Conservation (phyloP, 2,113 vertebrate species). For the Ammodytes marinus region DNA sequence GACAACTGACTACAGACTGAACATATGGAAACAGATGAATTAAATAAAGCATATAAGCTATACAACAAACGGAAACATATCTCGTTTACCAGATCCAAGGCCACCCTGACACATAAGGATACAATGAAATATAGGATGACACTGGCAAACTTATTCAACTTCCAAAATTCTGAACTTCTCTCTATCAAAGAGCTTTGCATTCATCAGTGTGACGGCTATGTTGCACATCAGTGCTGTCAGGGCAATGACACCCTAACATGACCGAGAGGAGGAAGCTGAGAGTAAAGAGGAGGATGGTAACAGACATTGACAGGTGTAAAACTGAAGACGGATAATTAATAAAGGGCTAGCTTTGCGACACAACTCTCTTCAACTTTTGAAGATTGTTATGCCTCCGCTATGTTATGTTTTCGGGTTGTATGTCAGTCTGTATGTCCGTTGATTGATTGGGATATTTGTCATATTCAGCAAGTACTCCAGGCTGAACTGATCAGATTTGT, state of each 20-base stretch:
- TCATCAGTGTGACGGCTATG: slow-evolving; percentile 39
- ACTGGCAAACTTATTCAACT: not conserved
- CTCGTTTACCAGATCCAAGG: slow-evolving; percentile 19
- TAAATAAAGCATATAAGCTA: not conserved
- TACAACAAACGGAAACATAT: not conserved
- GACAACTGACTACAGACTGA: not conserved
- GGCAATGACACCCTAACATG: slow-evolving; percentile 29
- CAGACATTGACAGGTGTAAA: slow-evolving; percentile 42
- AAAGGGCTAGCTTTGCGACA: not conserved
- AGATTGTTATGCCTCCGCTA: too few relatives aligned
- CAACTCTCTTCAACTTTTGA: not conserved
- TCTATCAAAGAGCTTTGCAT: slow-evolving; percentile 37
- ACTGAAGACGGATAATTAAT: slow-evolving; percentile 8
- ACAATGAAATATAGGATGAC: slow-evolving; percentile 25
- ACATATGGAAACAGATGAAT: not conserved
- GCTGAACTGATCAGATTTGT: too few relatives aligned
- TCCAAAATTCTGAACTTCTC: slow-evolving; percentile 13
- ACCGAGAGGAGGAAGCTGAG: slow-evolving; percentile 17
- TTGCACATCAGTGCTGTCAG: slow-evolving; percentile 41
- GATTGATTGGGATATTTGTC: too few relatives aligned
- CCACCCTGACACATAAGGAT: slow-evolving; percentile 5
- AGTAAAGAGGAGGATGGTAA: slow-evolving; percentile 11
- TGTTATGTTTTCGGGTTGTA: too few relatives aligned
- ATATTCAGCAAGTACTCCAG: too few relatives aligned
- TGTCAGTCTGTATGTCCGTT: too few relatives aligned